Evolutionary conservation across 2,888 invertebrate genomes (phyloP).

Genomic region (Eupeodes luniger): DNA sequence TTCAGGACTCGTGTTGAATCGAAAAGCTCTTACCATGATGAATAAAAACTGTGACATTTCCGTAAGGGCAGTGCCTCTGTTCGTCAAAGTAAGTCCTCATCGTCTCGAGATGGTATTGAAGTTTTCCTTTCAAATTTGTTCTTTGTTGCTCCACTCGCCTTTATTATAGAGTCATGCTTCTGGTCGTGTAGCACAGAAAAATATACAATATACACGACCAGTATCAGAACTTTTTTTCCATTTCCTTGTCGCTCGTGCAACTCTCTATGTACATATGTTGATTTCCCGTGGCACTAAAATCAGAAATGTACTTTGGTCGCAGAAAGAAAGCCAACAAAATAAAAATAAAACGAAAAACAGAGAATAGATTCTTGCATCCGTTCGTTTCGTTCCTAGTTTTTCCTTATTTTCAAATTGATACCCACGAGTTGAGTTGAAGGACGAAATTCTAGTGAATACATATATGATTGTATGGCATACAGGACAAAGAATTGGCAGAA

Average conservation of each 20-base stretch:
- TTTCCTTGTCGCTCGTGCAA: not conserved
- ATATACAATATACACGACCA: slow-evolving; percentile 41
- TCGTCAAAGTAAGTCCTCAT: slow-evolving; percentile 36
- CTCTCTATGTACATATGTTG: slow-evolving; percentile 29
- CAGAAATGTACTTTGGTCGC: slow-evolving; percentile 60
- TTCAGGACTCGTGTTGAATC: slow-evolving; percentile 38
- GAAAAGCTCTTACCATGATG: slow-evolving; percentile 60
- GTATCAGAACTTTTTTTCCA: not conserved
- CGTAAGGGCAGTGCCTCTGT: slow-evolving; percentile 51
- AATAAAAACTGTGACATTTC: slow-evolving; percentile 60
- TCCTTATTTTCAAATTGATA: slow-evolving; percentile 28
- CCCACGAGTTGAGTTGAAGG: slow-evolving; percentile 26
- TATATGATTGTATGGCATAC: slow-evolving; percentile 42
- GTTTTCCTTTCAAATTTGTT: slow-evolving; percentile 13
- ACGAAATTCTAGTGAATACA: slow-evolving; percentile 38
- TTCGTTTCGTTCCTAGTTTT: slow-evolving; percentile 26
- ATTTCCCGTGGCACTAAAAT: slow-evolving; percentile 55
- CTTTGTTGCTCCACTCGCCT: not conserved
- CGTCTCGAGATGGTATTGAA: slow-evolving; percentile 19
- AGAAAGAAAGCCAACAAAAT: not conserved
- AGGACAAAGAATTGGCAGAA: slow-evolving; percentile 39
- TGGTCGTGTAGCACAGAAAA: not conserved
- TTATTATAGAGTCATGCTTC: not conserved
- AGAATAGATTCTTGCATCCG: slow-evolving; percentile 46
- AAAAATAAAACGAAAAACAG: not conserved